Percentiles rank a stretch among this genome's conserved stretches.
Conservation (phyloP, 2,113 vertebrate genomes). For the Syrrhaptes paradoxus region DNA sequence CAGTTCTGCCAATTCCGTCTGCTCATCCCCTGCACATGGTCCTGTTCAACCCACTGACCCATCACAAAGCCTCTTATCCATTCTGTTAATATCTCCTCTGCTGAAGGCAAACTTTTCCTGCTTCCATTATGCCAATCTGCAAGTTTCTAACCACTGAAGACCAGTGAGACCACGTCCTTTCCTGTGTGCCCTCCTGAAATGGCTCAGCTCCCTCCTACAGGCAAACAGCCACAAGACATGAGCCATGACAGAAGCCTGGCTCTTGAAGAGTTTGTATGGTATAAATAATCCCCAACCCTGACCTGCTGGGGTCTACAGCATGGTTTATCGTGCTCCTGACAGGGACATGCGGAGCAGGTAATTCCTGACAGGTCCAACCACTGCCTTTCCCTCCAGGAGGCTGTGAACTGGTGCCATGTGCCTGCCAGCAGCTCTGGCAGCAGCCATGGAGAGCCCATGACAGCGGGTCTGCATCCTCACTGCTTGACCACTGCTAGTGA, state of each 20-base stretch:
- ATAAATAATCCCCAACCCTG: background rate
- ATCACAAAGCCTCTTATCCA: background rate
- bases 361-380: background rate
- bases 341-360: background rate
- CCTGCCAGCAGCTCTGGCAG: background rate
- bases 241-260: background rate
- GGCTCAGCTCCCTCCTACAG: background rate
- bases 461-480: background rate
- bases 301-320: background rate
- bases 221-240: fast-evolving
- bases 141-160: background rate
- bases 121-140: background rate
- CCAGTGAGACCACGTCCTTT: background rate
- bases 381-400: background rate
- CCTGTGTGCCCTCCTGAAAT: background rate
- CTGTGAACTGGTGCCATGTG: background rate
- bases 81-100: background rate
- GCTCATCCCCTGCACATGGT: background rate
- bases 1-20: background rate
- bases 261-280: background rate
- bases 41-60: background rate
- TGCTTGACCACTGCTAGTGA: background rate
- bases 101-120: background rate
- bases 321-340: background rate
- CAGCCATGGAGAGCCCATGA: background rate